Evolutionary conservation across 1,140 invertebrate species (phyloP), one percentile per base, ranked within the genome.

Genomic region (Rhyzopertha dominica): DNA sequence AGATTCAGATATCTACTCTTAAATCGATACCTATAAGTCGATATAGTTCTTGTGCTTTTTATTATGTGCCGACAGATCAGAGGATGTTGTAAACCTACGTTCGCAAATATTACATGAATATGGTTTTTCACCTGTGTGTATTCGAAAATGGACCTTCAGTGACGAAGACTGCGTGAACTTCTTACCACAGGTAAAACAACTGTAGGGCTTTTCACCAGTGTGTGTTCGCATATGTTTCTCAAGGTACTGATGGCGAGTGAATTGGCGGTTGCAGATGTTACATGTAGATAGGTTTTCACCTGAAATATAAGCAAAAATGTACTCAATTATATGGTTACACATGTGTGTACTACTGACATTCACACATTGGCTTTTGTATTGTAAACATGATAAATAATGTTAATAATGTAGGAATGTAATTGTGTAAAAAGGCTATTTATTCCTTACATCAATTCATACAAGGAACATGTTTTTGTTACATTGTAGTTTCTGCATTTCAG

Each of bases 201-300:
- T 74, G 68, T 87, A 93, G 0, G 87, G 87, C 40, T 84, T 72
- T 57, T 85, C 85, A 2, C 87, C 87, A 0, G 73, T 73, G 52
- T 76, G 74, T 4, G 73, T 70, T 53, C 74, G 57, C 49, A 65
- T 59, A 37, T 73, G 69, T 36, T 65, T 62, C 12, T 61, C 54
- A 18, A 72, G 49, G 35, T 64, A 67, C 43, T 65, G 62, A n/a
- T 62, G 57, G 12, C 63, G 56, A 5, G 64, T 65, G 51, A 73
- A 73, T 22, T 70, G 69, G 3, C 69, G 62, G 1, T 74, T 68
- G 46, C 75, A 77, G 16, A 72, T 65, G 2, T 66, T 69, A 52
- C 75, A 77, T 10, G 71, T 73, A 17, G 54, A 61, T 8, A 64
- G 26, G 43, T 62, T 62, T 31, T 64, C 58, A 4, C 62, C 61